phyloP scores from a whole-genome alignment of 2,113 vertebrate genomes.

The Dromaius novaehollandiae region DNA sequence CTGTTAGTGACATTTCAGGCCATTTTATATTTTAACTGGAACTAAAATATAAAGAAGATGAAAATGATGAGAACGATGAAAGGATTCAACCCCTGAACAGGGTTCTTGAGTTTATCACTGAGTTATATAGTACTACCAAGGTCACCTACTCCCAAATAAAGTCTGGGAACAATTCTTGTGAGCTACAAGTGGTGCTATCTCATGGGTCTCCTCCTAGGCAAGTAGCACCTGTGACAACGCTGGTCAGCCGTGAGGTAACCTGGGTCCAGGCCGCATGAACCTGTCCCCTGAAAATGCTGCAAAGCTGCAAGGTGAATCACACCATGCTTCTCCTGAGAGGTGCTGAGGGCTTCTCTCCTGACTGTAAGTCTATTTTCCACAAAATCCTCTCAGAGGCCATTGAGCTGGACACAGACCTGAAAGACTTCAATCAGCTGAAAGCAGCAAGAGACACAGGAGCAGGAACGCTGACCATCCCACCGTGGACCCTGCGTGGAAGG shows the following conservation, averaged over 20 bases:
- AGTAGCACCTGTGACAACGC: neutral
- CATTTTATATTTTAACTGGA: neutral
- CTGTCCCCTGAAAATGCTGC: neutral
- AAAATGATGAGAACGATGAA: neutral
- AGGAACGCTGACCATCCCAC: neutral
- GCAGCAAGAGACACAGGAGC: neutral
- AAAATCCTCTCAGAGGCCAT: neutral
- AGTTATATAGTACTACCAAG: neutral
- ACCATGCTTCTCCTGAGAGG: neutral
- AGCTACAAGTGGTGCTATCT: neutral
- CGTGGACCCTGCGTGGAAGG: neutral
- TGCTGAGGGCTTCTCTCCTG: neutral
- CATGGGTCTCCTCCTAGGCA: neutral
- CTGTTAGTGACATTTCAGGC: neutral
- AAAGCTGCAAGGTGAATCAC: neutral
- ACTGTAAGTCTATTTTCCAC: neutral
- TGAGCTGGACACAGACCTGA: neutral
- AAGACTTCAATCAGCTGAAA: neutral
- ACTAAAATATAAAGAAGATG: neutral
- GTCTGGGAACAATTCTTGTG: neutral
- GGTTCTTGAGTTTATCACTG: neutral
- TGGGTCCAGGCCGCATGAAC: neutral
- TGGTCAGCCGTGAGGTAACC: neutral
- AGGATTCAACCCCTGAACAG: neutral
- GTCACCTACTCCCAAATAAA: neutral